Evolutionary conservation across 1,140 invertebrate species (phyloP).

Genomic region (Drosophila mayri): DNA sequence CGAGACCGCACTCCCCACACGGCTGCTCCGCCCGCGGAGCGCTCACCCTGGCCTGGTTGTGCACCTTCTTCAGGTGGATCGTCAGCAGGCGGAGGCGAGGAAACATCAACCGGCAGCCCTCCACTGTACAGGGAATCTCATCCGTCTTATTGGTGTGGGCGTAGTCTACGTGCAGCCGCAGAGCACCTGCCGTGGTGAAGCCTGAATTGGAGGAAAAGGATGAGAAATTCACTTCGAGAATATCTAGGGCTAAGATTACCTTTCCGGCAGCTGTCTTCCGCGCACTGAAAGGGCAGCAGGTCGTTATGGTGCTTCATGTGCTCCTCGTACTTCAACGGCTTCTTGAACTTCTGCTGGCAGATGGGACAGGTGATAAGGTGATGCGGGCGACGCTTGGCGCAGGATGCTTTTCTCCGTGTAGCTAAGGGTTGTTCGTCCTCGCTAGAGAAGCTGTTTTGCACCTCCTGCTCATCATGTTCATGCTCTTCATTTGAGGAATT

Average conservation of each 20-base stretch:
- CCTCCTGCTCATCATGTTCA: conserved; percentile 22
- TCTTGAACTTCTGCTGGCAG: conserved; percentile 77
- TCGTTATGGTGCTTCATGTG: conserved; percentile 82
- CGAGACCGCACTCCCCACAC: conserved; percentile 69
- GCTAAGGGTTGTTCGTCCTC: conserved; percentile 70
- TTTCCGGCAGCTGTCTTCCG: conserved; percentile 60
- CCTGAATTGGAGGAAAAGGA: conserved; percentile 3
- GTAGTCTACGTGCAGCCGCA: conserved; percentile 76
- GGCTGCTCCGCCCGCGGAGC: conserved; percentile 54
- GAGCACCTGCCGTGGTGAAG: conserved; percentile 72
- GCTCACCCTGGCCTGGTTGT: conserved; percentile 60
- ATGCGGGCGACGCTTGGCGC: conserved; percentile 25
- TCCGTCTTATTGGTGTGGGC: conserved; percentile 62
- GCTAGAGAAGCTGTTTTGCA: conserved; percentile 19
- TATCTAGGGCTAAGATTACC: not conserved
- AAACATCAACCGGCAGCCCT: conserved; percentile 65
- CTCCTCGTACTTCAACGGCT: conserved; percentile 66
- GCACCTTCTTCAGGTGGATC: conserved; percentile 78
- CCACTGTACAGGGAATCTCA: conserved; percentile 66
- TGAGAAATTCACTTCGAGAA: not conserved
- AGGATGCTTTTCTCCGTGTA: conserved; percentile 22
- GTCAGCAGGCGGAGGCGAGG: conserved; percentile 72
- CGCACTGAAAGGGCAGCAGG: conserved; percentile 72
- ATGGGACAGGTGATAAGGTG: conserved; percentile 65
- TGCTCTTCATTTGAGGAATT: conserved; percentile 16